Base-by-base conservation (phyloP, 2,888 invertebrate genomes). In the Agrochola circellaris region DNA sequence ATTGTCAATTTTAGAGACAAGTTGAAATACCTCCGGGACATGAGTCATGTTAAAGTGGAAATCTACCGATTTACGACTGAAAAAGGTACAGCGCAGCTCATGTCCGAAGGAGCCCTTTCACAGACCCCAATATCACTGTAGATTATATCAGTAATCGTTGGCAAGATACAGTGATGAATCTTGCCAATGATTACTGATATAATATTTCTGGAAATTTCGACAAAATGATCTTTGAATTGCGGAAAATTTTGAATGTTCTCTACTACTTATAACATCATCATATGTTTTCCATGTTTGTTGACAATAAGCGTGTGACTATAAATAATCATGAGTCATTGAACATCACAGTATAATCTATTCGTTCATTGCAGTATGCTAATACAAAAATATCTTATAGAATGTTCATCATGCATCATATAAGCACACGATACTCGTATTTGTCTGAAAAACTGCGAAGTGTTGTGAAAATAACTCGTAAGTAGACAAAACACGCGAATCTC, bases 381-480 rank as follows among this genome's bases (percentile, higher is more conserved):
- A 73, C 51, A 61, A 20, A 45, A 64, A 64, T 70, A 56, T 45
- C 34, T 45, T 73, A 34, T 17, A 75, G 58, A 74, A 79, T 64
- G 48, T 61, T 79, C 61, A 82, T 73, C 34, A 51, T 30, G 34
- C 58, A 48, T 66, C 60, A 51, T 73, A 13, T 23, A n/a, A 38
- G 9, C 73, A 70, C 69, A 61, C 66, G 70, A 58, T 74, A n/a
- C n/a, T n/a, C n/a, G n/a, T n/a, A 74, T 42, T 42, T n/a, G 30
- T n/a, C n/a, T 61, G 56, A 82, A 79, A 82, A 79, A 79, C 48
- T 79, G 67, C 48, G 54, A 68, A 74, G 73, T 81, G n/a, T 81
- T 81, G 75, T 54, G 76, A 73, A 81, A 81, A 77, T 56, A 54
- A 61, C 56, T 61, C 48, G 26, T 61, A n/a, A 58, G 15, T 56